Percentiles rank a stretch among this genome's conserved stretches.
phyloP scores from a whole-genome alignment of 2,113 vertebrate species.

The Malurus melanocephalus region DNA sequence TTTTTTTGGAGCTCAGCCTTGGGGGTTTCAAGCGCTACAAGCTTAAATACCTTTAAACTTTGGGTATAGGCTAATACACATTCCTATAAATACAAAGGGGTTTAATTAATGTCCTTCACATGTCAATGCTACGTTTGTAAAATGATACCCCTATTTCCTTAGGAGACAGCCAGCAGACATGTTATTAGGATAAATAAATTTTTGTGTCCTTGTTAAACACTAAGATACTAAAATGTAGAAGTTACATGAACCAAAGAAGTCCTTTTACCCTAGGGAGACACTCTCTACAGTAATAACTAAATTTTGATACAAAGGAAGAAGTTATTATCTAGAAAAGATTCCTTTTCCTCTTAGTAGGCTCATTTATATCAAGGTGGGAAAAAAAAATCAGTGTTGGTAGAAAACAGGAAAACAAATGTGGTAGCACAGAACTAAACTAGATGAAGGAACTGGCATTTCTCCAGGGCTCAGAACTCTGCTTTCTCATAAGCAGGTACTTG shows the following conservation, averaged over 20 bases:
- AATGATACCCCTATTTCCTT: not conserved
- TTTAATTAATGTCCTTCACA: not conserved
- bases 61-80: not conserved
- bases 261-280: not conserved
- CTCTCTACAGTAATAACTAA: not conserved
- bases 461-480: not conserved
- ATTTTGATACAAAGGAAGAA: not conserved
- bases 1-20: not conserved
- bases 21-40: not conserved
- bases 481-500: not conserved
- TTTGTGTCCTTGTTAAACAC: not conserved
- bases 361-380: not conserved
- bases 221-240: not conserved
- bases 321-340: not conserved
- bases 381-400: not conserved
- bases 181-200: not conserved
- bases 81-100: not conserved
- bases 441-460: not conserved
- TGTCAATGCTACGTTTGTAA: not conserved
- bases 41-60: not conserved
- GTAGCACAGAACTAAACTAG: not conserved
- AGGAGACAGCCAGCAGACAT: not conserved
- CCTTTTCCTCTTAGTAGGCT: not conserved
- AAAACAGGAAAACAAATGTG: not conserved
- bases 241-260: not conserved